A percentile compares a stretch with the other conserved stretches of the same genome.
These are phyloP conservation scores for Hydractinia echinata DNA, from an alignment of 30 jellyfish, hydroid and myxozoan species.

Conservation along the genomic window DNA sequence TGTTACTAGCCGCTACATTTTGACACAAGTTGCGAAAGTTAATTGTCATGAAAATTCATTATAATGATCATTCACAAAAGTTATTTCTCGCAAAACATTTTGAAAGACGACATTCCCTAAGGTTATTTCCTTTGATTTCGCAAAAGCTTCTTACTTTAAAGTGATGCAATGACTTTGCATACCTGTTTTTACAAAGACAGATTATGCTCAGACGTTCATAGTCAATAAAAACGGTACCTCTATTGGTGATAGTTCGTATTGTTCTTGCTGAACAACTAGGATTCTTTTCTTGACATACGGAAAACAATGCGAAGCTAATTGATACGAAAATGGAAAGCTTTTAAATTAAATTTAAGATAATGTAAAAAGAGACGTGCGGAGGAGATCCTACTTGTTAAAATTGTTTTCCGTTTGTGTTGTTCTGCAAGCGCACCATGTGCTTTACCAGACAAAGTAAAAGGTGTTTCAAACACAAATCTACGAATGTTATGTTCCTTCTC, in stretches of 20 bases:
- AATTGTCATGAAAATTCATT: no score
- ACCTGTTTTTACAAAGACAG: neutral
- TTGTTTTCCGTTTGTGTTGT: slow-evolving; percentile 91
- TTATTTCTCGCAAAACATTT: no score
- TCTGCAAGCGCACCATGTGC: slow-evolving; percentile 96
- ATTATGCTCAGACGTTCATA: neutral
- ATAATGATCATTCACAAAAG: no score
- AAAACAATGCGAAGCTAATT: slow-evolving; percentile 88
- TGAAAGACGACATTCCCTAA: no score
- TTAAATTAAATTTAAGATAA: neutral
- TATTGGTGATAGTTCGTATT: slow-evolving; percentile 88
- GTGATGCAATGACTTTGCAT: neutral
- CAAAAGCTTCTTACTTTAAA: no score
- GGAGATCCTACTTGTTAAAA: slow-evolving; percentile 59
- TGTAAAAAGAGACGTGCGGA: neutral
- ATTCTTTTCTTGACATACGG: slow-evolving; percentile 96
- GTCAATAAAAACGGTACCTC: slow-evolving; percentile 47
- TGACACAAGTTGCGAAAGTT: no score
- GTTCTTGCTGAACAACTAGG: slow-evolving; percentile 85
- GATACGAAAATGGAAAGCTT: neutral
- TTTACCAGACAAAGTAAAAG: slow-evolving; percentile 94
- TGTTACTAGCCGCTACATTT: no score
- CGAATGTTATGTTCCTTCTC: slow-evolving; percentile 88
- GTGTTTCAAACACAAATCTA: slow-evolving; percentile 92
- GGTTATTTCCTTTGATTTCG: no score